Evolutionary conservation across 1,140 invertebrate genomes (phyloP).

Genomic region (Macrocentrus cingulum): DNA sequence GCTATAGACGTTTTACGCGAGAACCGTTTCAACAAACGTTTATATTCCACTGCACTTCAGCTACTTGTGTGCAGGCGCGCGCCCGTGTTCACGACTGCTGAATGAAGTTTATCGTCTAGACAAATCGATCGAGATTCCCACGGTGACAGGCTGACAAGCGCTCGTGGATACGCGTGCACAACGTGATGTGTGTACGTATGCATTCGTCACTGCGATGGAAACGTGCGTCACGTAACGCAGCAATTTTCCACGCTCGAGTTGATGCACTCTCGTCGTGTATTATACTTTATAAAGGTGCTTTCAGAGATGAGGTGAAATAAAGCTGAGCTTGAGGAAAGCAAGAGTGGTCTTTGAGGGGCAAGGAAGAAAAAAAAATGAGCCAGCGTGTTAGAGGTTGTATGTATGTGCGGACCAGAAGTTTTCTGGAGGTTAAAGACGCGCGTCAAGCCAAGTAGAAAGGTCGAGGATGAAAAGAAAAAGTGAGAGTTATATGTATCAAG

Average conservation of each 20-base stretch:
- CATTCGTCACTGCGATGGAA: slow-evolving; percentile 13
- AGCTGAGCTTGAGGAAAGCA: too few species aligned
- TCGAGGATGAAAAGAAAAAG: slow-evolving; percentile 6
- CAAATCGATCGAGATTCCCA: slow-evolving; percentile 31
- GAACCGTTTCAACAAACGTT: slow-evolving; percentile 22
- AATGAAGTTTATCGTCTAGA: slow-evolving; percentile 33
- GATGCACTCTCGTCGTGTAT: too few species aligned
- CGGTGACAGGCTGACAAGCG: slow-evolving; percentile 10
- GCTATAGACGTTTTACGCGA: slow-evolving; percentile 36
- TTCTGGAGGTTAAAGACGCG: slow-evolving; percentile 4
- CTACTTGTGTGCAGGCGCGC: slow-evolving; percentile 2
- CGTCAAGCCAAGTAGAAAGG: slow-evolving; percentile 17
- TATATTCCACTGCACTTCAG: slow-evolving; percentile 29
- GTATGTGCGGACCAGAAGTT: not conserved
- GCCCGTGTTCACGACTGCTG: slow-evolving; percentile 19
- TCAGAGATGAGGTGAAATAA: too few species aligned
- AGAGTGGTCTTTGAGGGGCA: too few species aligned
- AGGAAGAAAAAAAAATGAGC: not conserved
- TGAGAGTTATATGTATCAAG: slow-evolving; percentile 12
- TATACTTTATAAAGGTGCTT: too few species aligned
- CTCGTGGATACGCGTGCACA: not conserved
- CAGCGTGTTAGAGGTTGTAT: not conserved
- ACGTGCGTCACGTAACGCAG: slow-evolving; percentile 4
- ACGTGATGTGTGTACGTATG: slow-evolving; percentile 10
- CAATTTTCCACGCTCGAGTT: slow-evolving; percentile 13